These are phyloP conservation scores for Protobothrops flavoviridis DNA, from an alignment of 2,113 vertebrate genomes.

Conservation along the genomic window DNA sequence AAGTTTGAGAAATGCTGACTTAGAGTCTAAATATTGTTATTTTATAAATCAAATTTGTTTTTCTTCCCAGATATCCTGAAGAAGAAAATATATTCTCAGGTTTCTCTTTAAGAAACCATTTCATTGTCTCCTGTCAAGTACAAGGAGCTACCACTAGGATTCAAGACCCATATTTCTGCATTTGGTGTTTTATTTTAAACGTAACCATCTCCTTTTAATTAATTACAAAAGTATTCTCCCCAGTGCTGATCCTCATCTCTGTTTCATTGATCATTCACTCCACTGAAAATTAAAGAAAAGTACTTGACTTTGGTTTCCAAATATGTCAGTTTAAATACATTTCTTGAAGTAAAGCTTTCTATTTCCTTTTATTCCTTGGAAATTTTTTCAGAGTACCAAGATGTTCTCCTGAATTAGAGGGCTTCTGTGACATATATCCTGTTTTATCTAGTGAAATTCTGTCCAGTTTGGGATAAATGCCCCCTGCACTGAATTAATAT, in stretches of 20 bases:
- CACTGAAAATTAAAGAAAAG: not conserved
- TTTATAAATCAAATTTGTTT: not conserved
- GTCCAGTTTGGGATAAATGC: not conserved
- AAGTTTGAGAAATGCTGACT: not conserved
- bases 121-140: not conserved
- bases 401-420: not conserved
- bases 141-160: not conserved
- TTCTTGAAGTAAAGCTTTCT: not conserved
- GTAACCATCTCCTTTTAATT: not conserved
- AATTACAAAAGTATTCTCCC: not conserved
- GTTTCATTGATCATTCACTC: not conserved
- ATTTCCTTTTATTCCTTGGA: not conserved
- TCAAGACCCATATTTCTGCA: not conserved
- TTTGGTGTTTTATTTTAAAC: constrained; percentile 3
- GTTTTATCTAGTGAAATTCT: not conserved
- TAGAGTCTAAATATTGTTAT: not conserved
- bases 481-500: not conserved
- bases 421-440: not conserved
- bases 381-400: not conserved
- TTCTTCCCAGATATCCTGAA: not conserved
- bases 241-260: not conserved
- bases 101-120: not conserved
- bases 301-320: not conserved
- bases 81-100: not conserved
- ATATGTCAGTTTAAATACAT: not conserved